A percentile compares a stretch with the other conserved stretches of the same genome.
Conservation (phyloP, 1,140 invertebrate species). For the Tetragonula clypearis region DNA sequence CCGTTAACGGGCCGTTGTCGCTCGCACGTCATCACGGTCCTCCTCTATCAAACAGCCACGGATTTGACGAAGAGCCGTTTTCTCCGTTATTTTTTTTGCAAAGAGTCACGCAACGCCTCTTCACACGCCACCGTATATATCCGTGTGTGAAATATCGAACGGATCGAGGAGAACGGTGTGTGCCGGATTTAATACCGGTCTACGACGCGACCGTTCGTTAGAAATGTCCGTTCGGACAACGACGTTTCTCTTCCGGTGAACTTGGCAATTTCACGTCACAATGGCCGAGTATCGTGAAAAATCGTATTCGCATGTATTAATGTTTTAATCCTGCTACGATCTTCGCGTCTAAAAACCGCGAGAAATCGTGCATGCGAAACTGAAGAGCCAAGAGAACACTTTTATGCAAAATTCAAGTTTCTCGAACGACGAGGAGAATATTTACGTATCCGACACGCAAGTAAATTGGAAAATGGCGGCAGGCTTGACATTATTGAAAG, state of each 20-base stretch:
- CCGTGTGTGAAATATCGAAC: conserved; percentile 19
- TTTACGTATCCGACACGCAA: too few species aligned
- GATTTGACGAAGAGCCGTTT: conserved; percentile 23
- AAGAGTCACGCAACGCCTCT: conserved; percentile 21
- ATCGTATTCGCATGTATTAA: background rate
- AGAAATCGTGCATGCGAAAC: too few species aligned
- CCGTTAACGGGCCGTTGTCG: conserved; percentile 21
- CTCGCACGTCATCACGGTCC: background rate
- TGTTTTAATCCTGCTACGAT: background rate
- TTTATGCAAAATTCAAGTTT: too few species aligned
- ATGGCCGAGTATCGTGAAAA: background rate
- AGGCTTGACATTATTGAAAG: too few species aligned
- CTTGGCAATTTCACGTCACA: background rate
- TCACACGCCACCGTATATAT: background rate
- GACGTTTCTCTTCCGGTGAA: background rate
- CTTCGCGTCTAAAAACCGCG: background rate
- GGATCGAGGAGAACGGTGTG: background rate
- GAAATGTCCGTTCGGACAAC: too few species aligned
- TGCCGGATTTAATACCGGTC: conserved; percentile 19
- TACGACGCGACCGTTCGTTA: background rate
- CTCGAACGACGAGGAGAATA: too few species aligned
- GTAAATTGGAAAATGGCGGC: too few species aligned
- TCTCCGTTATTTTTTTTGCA: background rate
- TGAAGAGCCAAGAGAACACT: too few species aligned
- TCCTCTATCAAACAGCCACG: conserved; percentile 41